These are phyloP conservation scores for Myodes glareolus DNA, from an alignment of 2,113 vertebrate genomes.

Conservation along the genomic window DNA sequence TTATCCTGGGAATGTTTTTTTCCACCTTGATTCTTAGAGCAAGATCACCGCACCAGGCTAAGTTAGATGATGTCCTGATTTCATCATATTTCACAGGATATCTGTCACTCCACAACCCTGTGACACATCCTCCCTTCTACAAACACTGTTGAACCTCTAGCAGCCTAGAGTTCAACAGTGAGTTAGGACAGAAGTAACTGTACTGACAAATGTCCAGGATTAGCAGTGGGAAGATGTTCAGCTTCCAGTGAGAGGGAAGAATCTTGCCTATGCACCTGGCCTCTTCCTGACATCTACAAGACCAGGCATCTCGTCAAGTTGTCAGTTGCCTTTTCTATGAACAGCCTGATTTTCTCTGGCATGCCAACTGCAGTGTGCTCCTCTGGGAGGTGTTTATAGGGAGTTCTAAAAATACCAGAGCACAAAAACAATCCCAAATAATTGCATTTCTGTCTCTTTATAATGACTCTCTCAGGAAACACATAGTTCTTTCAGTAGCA, in stretches of 20 bases:
- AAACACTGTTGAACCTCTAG: not conserved
- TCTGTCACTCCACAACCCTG: not conserved
- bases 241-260: not conserved
- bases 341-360: constrained; percentile 27
- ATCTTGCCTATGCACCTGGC: constrained; percentile 49
- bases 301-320: constrained; percentile 63
- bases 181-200: not conserved
- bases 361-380: constrained; percentile 25
- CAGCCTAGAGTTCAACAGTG: not conserved
- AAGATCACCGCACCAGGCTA: constrained; percentile 7
- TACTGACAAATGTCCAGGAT: not conserved
- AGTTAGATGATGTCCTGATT: constrained; percentile 1
- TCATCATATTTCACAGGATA: not conserved
- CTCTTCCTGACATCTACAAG: constrained; percentile 35
- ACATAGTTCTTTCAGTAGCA: constrained; percentile 45
- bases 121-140: not conserved
- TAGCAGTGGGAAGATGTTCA: not conserved
- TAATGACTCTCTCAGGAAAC: constrained; percentile 41
- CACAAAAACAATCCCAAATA: constrained; percentile 58
- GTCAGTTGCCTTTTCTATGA: constrained; percentile 60
- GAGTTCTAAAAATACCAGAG: constrained; percentile 68
- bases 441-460: constrained; percentile 63
- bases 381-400: constrained; percentile 55
- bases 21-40: constrained; percentile 59
- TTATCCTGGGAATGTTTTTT: constrained; percentile 66